A percentile compares a stretch with the other conserved stretches of the same genome.
Evolutionary conservation across 2,888 invertebrate genomes (phyloP).

Genomic region (Ligdia adustata): DNA sequence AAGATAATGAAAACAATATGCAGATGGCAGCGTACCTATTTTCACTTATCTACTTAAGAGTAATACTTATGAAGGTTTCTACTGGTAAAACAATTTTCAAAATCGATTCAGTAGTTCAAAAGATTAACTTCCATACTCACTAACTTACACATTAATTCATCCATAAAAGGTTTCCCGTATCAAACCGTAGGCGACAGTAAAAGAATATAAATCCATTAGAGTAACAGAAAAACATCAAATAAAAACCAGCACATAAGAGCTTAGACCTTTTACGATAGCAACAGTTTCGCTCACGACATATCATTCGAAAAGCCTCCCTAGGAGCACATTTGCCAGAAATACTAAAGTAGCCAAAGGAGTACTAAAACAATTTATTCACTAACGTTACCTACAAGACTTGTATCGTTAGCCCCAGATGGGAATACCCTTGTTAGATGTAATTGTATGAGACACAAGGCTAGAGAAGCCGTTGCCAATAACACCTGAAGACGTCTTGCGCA

Average conservation of each 20-base stretch:
- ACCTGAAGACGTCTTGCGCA: conserved; percentile 16
- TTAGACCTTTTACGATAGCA: neutral
- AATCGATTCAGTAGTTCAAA: too few species aligned
- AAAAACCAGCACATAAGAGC: neutral
- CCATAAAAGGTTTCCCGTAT: too few species aligned
- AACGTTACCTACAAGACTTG: conserved; percentile 4
- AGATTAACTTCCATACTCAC: too few species aligned
- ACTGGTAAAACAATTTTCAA: too few species aligned
- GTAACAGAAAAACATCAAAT: neutral
- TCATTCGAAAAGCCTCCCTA: conserved; percentile 12
- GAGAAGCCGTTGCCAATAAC: conserved; percentile 40
- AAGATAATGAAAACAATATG: too few species aligned
- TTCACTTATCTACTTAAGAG: too few species aligned
- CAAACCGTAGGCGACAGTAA: too few species aligned
- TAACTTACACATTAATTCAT: too few species aligned
- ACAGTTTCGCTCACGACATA: neutral
- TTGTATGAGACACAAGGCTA: conserved; percentile 39
- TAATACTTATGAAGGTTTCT: too few species aligned
- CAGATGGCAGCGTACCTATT: too few species aligned
- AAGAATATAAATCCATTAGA: too few species aligned
- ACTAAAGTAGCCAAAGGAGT: conserved; percentile 3
- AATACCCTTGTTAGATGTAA: conserved; percentile 37
- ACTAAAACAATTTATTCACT: conserved; percentile 13
- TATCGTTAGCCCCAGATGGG: conserved; percentile 19
- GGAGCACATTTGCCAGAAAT: conserved; percentile 1